Base-by-base conservation (phyloP, 2,888 invertebrate species). In the Agrypnus murinus region DNA sequence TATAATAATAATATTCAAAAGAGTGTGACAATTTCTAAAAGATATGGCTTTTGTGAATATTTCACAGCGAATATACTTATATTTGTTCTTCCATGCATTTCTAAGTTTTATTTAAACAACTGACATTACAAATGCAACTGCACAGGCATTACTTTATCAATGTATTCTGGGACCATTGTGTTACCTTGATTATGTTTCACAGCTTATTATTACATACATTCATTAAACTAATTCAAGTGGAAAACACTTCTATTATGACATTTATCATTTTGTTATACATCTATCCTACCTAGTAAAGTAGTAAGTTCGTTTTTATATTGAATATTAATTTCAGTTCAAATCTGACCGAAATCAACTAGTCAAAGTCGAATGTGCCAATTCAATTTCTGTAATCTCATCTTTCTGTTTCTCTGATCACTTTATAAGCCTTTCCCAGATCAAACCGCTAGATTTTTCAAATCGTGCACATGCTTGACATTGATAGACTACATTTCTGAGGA, bases 21-120 rank as follows among this genome's bases (percentile, higher is more conserved):
- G 50, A 50, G 50, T 50, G 50, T 50, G 50, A 50, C 50, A 50
- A 50, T 50, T 50, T 50, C 50, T 48, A 50, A 50, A 50, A 50
- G 50, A 50, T 50, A 50, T 31, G 50, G 50, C 50, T 50, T 50
- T 50, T 50, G 50, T 50, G 50, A 50, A 14, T 12, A 32, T 32
- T 32, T 50, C 50, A 50, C 32, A 4, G 10, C 7, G 32, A 50
- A 31, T 50, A 31, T 50, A 46, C 31, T n/a, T 50, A 50, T 31
- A 12, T 31, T 19, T 50, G 32, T 31, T 50, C 31, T 50, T 8
- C 12, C 31, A 31, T 32, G 32, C 50, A 50, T 50, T 50, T 50
- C 50, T 50, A 31, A n/a, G 7, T 14, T n/a, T n/a, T 19, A 6
- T 32, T 19, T 50, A 50, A 31, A 50, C 1, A 43, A 15, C 10